phyloP scores from a whole-genome alignment of 2,113 vertebrate species.

The Petromus typicus region DNA sequence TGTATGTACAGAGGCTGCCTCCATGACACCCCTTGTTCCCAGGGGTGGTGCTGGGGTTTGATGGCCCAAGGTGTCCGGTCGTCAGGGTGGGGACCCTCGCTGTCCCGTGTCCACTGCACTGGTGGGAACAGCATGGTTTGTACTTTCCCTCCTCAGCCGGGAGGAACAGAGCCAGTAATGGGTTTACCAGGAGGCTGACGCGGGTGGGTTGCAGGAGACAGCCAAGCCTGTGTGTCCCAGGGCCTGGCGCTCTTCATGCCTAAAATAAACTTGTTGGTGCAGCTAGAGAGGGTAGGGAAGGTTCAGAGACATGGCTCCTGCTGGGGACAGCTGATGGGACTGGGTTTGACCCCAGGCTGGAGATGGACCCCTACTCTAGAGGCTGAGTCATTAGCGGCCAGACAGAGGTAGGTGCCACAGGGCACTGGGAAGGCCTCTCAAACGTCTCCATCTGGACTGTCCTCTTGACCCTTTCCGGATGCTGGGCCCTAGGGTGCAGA shows the following conservation, averaged over 20 bases:
- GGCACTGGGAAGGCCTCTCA: background rate
- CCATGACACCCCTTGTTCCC: background rate
- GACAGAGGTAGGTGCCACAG: background rate
- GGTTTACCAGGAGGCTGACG: slow-evolving; percentile 26
- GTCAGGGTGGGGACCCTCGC: background rate
- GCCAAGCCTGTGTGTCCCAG: background rate
- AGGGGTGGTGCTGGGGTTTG: fast-evolving
- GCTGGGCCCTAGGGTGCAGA: background rate
- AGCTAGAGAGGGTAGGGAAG: background rate
- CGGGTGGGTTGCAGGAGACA: background rate
- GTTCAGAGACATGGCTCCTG: fast-evolving
- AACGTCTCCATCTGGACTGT: background rate
- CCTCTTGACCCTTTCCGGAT: background rate
- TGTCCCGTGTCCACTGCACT: background rate
- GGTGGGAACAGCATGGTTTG: slow-evolving; percentile 1
- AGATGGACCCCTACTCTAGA: background rate
- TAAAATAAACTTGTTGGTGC: background rate
- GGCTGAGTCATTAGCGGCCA: background rate
- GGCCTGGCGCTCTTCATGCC: background rate
- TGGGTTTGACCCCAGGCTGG: background rate
- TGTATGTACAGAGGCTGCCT: background rate
- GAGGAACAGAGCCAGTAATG: background rate
- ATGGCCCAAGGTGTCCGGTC: background rate
- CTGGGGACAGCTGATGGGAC: background rate
- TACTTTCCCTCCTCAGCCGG: slow-evolving; percentile 13